Evolutionary conservation across 2,113 vertebrate species (phyloP).

Genomic region (Corynorhinus townsendii): DNA sequence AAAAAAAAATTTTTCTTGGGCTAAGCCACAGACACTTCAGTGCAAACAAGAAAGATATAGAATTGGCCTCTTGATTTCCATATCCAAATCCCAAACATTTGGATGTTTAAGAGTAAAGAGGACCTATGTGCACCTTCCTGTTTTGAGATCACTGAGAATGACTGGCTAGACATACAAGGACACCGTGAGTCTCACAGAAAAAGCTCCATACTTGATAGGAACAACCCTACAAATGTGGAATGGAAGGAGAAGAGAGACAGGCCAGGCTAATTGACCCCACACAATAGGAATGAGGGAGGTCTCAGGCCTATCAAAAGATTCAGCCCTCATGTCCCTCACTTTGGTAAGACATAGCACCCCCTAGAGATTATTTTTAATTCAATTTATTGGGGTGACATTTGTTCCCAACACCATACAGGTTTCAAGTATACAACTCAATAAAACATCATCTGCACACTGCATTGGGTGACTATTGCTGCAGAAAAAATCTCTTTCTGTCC

Average conservation of each 20-base stretch:
- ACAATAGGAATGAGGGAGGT: background rate
- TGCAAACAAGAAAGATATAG: background rate
- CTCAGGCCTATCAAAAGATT: background rate
- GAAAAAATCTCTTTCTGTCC: background rate
- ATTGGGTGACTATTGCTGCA: background rate
- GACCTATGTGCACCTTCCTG: background rate
- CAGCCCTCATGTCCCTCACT: accelerated
- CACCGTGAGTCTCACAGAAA: background rate
- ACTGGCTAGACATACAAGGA: background rate
- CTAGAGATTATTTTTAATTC: background rate
- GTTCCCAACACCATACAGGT: background rate
- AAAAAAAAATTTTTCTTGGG: background rate
- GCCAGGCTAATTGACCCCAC: background rate
- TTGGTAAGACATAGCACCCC: background rate
- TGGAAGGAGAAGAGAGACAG: background rate
- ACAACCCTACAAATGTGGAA: background rate
- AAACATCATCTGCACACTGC: background rate
- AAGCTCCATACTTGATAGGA: background rate
- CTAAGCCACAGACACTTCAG: background rate
- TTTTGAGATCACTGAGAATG: background rate
- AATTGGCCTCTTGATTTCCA: background rate
- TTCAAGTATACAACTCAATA: background rate
- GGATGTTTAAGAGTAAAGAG: background rate
- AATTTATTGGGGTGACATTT: background rate
- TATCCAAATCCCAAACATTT: background rate